Percentiles rank a stretch among this genome's conserved stretches.
Conservation (phyloP, 2,113 vertebrate species). For the Trinectes maculatus region DNA sequence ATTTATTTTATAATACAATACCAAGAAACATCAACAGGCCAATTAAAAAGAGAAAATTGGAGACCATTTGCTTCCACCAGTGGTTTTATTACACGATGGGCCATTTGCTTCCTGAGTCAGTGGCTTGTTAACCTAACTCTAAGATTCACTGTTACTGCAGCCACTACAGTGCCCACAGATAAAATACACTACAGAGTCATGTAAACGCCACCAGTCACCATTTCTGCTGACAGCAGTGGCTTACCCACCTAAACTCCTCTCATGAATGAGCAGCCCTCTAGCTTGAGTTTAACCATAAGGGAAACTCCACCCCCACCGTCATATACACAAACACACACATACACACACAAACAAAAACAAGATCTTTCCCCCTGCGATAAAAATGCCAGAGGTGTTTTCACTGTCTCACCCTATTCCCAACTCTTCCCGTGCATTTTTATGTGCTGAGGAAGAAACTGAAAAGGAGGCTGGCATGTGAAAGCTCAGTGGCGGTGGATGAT, state of each 20-base stretch:
- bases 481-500: conserved; percentile 67
- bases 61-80: conserved; percentile 36
- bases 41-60: conserved; percentile 22
- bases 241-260: conserved; percentile 65
- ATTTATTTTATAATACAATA: conserved; percentile 35
- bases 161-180: conserved; percentile 59
- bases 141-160: conserved; percentile 46
- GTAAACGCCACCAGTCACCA: conserved; percentile 60
- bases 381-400: conserved; percentile 73
- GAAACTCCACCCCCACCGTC: conserved; percentile 45
- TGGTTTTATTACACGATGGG: conserved; percentile 32
- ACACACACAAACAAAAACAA: conserved; percentile 41
- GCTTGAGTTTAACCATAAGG: conserved; percentile 63
- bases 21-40: conserved; percentile 46
- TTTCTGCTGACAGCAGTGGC: conserved; percentile 74
- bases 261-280: conserved; percentile 66
- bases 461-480: conserved; percentile 49
- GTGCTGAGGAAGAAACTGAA: conserved; percentile 50
- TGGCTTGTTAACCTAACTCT: conserved; percentile 45
- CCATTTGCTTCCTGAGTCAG: conserved; percentile 40
- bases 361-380: conserved; percentile 58
- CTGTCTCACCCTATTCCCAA: conserved; percentile 52
- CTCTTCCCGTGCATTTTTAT: conserved; percentile 56
- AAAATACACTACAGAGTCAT: conserved; percentile 45
- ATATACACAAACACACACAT: not conserved